phyloP scores from a whole-genome alignment of 2,888 invertebrate genomes.

The Ectropis crepuscularia region DNA sequence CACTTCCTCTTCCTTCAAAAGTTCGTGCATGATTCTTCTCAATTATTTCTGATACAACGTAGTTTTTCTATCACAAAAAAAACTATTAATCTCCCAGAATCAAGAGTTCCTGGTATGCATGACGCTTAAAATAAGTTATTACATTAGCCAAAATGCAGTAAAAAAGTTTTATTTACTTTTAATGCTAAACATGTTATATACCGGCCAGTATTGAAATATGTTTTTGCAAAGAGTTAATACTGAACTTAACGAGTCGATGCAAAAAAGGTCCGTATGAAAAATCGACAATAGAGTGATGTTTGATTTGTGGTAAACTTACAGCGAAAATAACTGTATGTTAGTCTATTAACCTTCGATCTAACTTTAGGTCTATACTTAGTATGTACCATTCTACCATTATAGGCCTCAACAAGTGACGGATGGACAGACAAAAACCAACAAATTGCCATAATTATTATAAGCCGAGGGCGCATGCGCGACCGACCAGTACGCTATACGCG shows the following conservation, averaged over 20 bases:
- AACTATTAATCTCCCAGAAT: conserved; percentile 25
- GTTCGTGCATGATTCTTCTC: conserved; percentile 49
- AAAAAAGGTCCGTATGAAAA: background rate
- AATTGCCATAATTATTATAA: conserved; percentile 79
- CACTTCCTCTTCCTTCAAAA: conserved; percentile 75
- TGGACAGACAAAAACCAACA: conserved; percentile 71
- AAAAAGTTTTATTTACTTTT: conserved; percentile 13
- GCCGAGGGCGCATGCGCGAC: conserved; percentile 63
- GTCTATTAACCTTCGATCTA: conserved; percentile 14
- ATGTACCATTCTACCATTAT: conserved; percentile 13
- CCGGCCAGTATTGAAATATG: background rate
- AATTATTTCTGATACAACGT: conserved; percentile 34
- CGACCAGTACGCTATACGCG: conserved; percentile 67
- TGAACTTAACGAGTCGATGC: background rate
- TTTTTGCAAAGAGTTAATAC: background rate
- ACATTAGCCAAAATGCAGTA: background rate
- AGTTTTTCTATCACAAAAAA: conserved; percentile 44
- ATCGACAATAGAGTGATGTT: background rate
- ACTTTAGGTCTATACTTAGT: conserved; percentile 24
- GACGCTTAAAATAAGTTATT: background rate
- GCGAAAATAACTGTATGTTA: conserved; percentile 28
- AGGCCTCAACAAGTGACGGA: conserved; percentile 52
- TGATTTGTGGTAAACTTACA: background rate
- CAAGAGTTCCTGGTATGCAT: conserved; percentile 36
- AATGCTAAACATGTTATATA: background rate